Evolutionary conservation across 2,888 invertebrate species (phyloP), one percentile per base, ranked within the genome.

Genomic region (Orthosia gothica): DNA sequence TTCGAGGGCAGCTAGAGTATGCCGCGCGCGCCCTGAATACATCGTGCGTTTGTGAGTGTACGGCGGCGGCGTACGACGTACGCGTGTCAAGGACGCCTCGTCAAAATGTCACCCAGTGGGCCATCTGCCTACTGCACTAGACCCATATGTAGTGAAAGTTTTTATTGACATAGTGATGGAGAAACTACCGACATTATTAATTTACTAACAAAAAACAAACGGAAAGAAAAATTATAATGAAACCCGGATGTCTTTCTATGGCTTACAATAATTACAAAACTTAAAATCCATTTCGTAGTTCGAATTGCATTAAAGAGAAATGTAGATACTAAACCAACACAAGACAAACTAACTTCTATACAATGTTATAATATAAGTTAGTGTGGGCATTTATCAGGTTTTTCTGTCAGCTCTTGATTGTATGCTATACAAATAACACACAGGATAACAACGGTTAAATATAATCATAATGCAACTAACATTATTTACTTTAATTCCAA

Each of bases 1-100:
- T 86, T 87, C 82, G 83, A 83, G 89, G 88, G 62, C 86, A 71
- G 45, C 64, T 66, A 67, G 45, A 70, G 86, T 87, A 75, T 86
- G 88, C 76, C 89, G 89, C 88, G 87, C 90, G 92, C 91, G 90
- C 74, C 77, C 90, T 87, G 90, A 90, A 92, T 93, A 91, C 67
- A 77, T 74, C 58, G 67, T 54, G 63, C 64, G 83, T 77, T 62
- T 23, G 75, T 26, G 78, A 71, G 32, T 45, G 74, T 50, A 59
- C 61, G 40, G 55, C 47, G n/a, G n/a, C 61, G 40, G 55, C 47
- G 74, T 50, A 59, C 61, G 40, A 52, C 47, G 74, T 45, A 52
- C 63, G 45, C 64, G 69, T 83, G 86, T 88, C 89, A 90, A 88
- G 90, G 89, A 84, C 90, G 81, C 69, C 70, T 71, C 82, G 74